A percentile compares a stretch with the other conserved stretches of the same genome.
Evolutionary conservation across 2,888 invertebrate species (phyloP).

Genomic region (Pogonocherus hispidulus): DNA sequence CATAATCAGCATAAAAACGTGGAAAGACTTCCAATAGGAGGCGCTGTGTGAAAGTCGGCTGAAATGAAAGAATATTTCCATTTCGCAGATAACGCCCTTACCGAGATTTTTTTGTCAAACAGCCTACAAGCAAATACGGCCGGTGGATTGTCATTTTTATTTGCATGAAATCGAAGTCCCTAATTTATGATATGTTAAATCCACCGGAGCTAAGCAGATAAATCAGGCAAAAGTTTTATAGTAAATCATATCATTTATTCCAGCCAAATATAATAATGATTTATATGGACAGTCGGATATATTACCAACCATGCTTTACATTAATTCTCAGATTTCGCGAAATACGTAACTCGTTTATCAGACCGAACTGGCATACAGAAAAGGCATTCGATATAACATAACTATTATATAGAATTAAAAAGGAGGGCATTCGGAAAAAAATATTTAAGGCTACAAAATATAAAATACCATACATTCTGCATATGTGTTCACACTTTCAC

Average conservation of each 20-base stretch:
- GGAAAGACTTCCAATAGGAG: background rate
- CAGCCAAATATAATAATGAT: constrained; percentile 43
- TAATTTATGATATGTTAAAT: constrained; percentile 44
- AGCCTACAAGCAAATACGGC: background rate
- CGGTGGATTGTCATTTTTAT: constrained; percentile 31
- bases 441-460: no score
- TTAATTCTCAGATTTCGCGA: constrained; percentile 17
- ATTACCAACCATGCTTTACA: constrained; percentile 34
- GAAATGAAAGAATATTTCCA: no score
- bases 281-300: constrained; percentile 34
- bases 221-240: constrained; percentile 39
- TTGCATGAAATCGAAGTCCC: constrained; percentile 37
- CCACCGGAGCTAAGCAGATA: constrained; percentile 38
- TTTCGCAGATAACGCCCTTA: background rate
- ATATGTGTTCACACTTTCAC: no score
- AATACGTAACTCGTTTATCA: background rate
- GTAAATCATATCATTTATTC: constrained; percentile 42
- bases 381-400: background rate
- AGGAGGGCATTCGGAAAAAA: no score
- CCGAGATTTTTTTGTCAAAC: background rate
- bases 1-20: background rate
- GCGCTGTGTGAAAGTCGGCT: no score
- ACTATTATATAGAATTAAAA: no score
- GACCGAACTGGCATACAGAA: background rate
- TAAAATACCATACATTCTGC: no score